Evolutionary conservation across 1,140 invertebrate species (phyloP), one percentile per base, ranked within the genome.

Genomic region (Cherax quadricarinatus): DNA sequence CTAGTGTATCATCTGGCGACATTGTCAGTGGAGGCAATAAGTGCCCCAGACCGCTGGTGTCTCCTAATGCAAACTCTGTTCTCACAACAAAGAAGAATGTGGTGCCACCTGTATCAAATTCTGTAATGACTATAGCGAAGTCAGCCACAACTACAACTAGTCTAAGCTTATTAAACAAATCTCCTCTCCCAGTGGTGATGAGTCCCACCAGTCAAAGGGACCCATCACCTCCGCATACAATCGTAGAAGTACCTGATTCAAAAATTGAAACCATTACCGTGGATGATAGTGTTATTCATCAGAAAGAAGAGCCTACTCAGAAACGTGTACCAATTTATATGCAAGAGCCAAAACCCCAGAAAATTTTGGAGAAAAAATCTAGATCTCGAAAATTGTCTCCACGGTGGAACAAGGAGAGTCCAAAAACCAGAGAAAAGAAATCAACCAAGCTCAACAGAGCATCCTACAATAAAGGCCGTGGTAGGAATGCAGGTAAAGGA

Each of bases 261-360:
- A 53, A 82, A 82, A 82, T 75, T 75, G 90, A 92, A 60, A 89
- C 87, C 24, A 93, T 86, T 80, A 93, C 92, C n/a, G 81, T 93
- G 49, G 88, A 93, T 60, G 88, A 89, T 53, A 90, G 83, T 80
- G 86, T 78, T 24, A 60, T 78, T 70, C 82, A 83, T 53, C 82
- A 85, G 75, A 53, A 66, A 57, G 89, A 86, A 80, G 89, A 91
- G 53, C 53, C 90, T 21, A 57, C 75, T 7, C 73, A 87, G 48
- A 94, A 94, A 85, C 75, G 93, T 21, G 88, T 94, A 86, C 93
- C 93, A 24, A 94, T 94, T 57, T 94, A 94, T 79, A 94, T 89
- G 89, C 91, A 84, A 62, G 93, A 91, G 78, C 70, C 92, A 16
- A 30, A n/a, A 14, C 48, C 88, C 7, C 89, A 78, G n/a, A 78